phyloP scores from a whole-genome alignment of 2,888 invertebrate genomes.

The Hemistola chrysoprasaria region DNA sequence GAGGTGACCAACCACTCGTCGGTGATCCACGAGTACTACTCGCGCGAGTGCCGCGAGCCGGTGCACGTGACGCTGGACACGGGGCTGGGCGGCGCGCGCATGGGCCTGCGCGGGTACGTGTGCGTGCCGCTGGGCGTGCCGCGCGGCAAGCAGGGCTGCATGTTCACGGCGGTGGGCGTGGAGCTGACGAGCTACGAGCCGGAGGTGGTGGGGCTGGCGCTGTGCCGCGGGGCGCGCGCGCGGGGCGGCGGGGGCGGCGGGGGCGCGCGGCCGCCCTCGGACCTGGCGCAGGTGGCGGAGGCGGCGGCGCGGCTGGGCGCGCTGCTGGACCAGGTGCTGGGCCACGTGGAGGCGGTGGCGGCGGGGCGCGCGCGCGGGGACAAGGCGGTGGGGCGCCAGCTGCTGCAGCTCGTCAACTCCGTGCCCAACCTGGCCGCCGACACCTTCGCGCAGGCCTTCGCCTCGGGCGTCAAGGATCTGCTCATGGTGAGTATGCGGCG shows the following conservation, averaged over 20 bases:
- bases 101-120: slow-evolving; percentile 97
- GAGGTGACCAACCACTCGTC: slow-evolving; percentile 99
- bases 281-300: slow-evolving; percentile 90
- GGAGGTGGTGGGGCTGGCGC: slow-evolving; percentile 90
- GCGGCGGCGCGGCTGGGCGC: slow-evolving; percentile 90
- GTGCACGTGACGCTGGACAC: slow-evolving; percentile 98
- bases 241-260: slow-evolving; percentile 82
- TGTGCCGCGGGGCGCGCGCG: slow-evolving; percentile 95
- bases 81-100: slow-evolving; percentile 91
- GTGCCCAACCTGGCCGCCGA: slow-evolving; percentile 94
- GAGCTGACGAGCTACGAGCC: slow-evolving; percentile 95
- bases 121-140: slow-evolving; percentile 97
- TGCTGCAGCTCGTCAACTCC: slow-evolving; percentile 94
- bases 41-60: slow-evolving; percentile 96
- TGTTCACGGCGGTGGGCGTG: slow-evolving; percentile 98
- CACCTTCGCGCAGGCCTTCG: slow-evolving; percentile 96
- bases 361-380: slow-evolving; percentile 89
- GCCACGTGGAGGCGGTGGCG: slow-evolving; percentile 96
- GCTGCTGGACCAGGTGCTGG: slow-evolving; percentile 89
- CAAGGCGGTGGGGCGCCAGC: slow-evolving; percentile 93
- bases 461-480: slow-evolving; percentile 97
- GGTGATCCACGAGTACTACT: slow-evolving; percentile 98
- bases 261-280: slow-evolving; percentile 76
- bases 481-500: slow-evolving; percentile 87
- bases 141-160: slow-evolving; percentile 94